Conservation (phyloP, 2,113 vertebrate species). For the Proteles cristata region DNA sequence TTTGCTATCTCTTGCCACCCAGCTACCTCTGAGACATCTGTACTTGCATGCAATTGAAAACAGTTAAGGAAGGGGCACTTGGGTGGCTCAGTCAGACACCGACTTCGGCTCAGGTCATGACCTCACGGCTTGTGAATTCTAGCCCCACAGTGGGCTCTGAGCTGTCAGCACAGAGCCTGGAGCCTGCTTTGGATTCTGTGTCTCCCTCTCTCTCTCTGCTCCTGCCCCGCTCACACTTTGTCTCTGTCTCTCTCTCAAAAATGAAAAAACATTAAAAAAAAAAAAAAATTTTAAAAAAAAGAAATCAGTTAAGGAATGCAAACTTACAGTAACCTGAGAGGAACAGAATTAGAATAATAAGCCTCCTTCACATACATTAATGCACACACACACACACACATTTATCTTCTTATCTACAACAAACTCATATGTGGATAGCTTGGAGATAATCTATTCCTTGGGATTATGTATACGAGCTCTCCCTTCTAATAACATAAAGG, state of each 20-base stretch:
- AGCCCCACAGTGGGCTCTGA: too few relatives aligned
- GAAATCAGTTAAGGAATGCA: slow-evolving; percentile 24
- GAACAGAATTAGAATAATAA: slow-evolving; percentile 43
- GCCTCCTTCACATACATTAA: not conserved
- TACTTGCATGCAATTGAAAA: not conserved
- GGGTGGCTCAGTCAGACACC: too few relatives aligned
- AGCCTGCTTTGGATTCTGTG: too few relatives aligned
- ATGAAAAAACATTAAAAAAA: too few relatives aligned
- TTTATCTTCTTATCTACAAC: not conserved
- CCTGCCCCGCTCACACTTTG: too few relatives aligned
- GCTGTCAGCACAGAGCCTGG: too few relatives aligned
- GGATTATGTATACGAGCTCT: not conserved
- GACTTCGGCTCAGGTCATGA: too few relatives aligned
- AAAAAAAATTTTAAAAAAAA: too few relatives aligned
- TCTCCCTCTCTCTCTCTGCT: too few relatives aligned
- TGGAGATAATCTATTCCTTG: not conserved
- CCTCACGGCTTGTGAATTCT: too few relatives aligned
- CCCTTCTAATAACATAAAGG: not conserved
- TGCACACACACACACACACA: not conserved
- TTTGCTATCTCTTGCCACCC: not conserved
- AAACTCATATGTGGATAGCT: not conserved
- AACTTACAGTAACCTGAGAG: slow-evolving; percentile 29
- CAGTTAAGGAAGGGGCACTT: not conserved
- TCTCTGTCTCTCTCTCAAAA: too few relatives aligned
- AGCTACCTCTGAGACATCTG: not conserved